A percentile compares a stretch with the other conserved stretches of the same genome.
phyloP scores from a whole-genome alignment of 2,113 vertebrate species.

The Strix aluco region DNA sequence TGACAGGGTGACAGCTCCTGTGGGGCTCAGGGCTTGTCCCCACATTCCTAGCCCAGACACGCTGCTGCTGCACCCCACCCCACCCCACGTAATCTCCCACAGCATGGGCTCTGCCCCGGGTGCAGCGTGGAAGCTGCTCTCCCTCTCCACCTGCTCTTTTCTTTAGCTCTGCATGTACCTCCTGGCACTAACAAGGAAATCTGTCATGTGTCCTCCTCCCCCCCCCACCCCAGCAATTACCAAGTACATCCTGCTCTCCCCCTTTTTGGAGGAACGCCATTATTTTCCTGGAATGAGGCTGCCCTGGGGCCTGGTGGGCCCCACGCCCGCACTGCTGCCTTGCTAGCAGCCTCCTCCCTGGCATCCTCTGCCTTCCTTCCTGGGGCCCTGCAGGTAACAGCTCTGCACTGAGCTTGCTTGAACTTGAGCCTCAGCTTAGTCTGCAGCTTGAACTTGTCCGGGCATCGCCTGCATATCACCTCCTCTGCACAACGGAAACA shows the following conservation, averaged over 20 bases:
- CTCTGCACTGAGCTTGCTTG: neutral
- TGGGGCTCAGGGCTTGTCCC: neutral
- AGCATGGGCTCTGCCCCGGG: fast-evolving
- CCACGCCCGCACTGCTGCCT: fast-evolving
- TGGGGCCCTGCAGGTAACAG: neutral
- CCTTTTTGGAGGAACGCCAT: neutral
- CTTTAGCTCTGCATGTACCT: neutral
- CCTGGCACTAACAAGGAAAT: neutral
- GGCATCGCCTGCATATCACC: neutral
- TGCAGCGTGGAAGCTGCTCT: fast-evolving
- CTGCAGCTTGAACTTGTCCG: neutral
- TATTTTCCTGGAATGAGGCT: neutral
- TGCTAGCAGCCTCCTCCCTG: neutral
- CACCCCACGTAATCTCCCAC: neutral
- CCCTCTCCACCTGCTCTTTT: neutral
- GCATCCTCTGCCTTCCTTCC: neutral
- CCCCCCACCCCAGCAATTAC: fast-evolving
- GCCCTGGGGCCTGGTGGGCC: neutral
- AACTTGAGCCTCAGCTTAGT: neutral
- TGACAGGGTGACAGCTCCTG: neutral
- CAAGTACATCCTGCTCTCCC: fast-evolving
- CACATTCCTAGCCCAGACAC: fast-evolving
- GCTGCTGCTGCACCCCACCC: neutral
- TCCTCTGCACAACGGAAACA: neutral
- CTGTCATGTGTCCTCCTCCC: fast-evolving